A percentile compares a stretch with the other conserved stretches of the same genome.
phyloP scores from a whole-genome alignment of 2,797 vertebrate species.

The Falco cherrug region DNA sequence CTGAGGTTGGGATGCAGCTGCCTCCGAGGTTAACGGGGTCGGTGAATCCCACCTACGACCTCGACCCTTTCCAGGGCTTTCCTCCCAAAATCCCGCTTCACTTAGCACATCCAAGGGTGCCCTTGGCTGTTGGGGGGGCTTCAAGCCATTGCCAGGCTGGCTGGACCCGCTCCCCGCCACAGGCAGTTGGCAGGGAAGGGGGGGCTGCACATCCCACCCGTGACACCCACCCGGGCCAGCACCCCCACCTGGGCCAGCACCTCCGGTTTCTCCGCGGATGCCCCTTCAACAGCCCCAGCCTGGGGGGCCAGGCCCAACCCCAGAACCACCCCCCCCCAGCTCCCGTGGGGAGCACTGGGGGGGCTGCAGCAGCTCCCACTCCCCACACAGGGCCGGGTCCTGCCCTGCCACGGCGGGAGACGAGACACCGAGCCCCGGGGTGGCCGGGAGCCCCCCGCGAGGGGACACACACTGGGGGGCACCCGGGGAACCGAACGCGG shows the following conservation, averaged over 20 bases:
- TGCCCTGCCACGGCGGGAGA: neutral
- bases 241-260: no score
- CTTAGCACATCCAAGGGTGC: fast-evolving
- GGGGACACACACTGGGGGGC: no score
- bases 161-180: no score
- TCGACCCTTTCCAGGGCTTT: no score
- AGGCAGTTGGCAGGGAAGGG: no score
- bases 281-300: neutral
- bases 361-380: no score
- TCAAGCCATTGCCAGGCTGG: neutral
- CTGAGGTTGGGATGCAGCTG: neutral
- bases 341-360: neutral
- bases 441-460: neutral
- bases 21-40: neutral
- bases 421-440: neutral
- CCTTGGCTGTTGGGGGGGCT: fast-evolving
- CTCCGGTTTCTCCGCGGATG: neutral
- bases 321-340: no score
- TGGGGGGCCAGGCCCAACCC: fast-evolving
- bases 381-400: no score
- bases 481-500: neutral
- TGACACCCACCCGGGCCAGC: neutral
- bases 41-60: no score
- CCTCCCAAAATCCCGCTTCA: neutral
- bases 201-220: neutral